Evolutionary conservation across 2,797 vertebrate species (phyloP).

Genomic region (Brotula barbata): DNA sequence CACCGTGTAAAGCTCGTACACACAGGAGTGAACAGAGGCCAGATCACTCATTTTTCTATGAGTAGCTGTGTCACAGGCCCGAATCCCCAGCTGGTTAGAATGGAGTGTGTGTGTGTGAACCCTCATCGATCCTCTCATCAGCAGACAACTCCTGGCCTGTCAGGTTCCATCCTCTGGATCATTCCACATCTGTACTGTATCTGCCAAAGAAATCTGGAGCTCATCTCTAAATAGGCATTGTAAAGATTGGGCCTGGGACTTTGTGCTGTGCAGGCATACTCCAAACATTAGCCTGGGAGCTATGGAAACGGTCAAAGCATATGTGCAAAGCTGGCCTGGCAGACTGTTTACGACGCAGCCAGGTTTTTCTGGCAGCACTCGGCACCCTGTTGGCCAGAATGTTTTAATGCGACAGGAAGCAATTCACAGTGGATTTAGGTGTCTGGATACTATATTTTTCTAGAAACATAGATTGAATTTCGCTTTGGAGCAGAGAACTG

Average conservation of each 20-base stretch:
- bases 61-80: slow-evolving; percentile 52
- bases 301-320: not conserved
- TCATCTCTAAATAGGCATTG: slow-evolving; percentile 19
- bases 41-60: slow-evolving; percentile 32
- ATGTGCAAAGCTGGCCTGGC: not conserved
- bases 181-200: slow-evolving; percentile 37
- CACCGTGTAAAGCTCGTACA: slow-evolving; percentile 10
- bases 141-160: slow-evolving; percentile 61
- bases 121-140: slow-evolving; percentile 65
- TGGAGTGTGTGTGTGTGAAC: slow-evolving; percentile 60
- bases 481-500: not conserved
- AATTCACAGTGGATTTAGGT: slow-evolving; percentile 1
- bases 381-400: not conserved
- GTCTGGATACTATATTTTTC: slow-evolving; percentile 14
- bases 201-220: slow-evolving; percentile 31
- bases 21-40: slow-evolving; percentile 28
- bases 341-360: not conserved
- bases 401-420: slow-evolving; percentile 2
- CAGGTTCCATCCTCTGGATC: slow-evolving; percentile 64
- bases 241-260: slow-evolving; percentile 3
- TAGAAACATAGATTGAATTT: slow-evolving; percentile 30
- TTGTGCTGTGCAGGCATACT: not conserved
- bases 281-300: not conserved
- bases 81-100: slow-evolving; percentile 47
- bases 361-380: no score